Evolutionary conservation across 2,888 invertebrate genomes (phyloP).

Genomic region (Eristalis tenax): DNA sequence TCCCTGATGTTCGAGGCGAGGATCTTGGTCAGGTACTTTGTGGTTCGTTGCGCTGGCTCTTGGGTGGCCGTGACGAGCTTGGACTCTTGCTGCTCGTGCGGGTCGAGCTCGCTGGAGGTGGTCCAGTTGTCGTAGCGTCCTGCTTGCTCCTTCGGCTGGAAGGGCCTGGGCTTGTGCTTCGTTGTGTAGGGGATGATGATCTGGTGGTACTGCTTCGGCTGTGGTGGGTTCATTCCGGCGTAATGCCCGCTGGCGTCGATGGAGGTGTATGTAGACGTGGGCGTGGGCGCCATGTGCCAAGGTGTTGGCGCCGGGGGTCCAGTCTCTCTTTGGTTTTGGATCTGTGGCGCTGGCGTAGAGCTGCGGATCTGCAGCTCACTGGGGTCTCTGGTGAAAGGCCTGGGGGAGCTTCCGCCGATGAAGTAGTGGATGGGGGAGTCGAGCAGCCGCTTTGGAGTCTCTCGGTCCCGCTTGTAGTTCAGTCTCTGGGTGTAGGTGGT

Average conservation of each 20-base stretch:
- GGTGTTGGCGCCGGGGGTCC: slow-evolving; percentile 62
- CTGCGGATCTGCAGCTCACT: slow-evolving; percentile 76
- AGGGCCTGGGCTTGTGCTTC: slow-evolving; percentile 83
- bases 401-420: slow-evolving; percentile 81
- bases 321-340: slow-evolving; percentile 17
- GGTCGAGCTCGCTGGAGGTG: slow-evolving; percentile 79
- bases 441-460: slow-evolving; percentile 81
- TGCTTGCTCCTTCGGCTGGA: slow-evolving; percentile 79
- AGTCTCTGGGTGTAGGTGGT: slow-evolving; percentile 56
- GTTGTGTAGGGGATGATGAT: slow-evolving; percentile 91
- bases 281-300: slow-evolving; percentile 75
- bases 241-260: slow-evolving; percentile 79
- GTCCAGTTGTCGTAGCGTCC: slow-evolving; percentile 75
- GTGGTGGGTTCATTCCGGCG: slow-evolving; percentile 78
- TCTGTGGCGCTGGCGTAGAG: slow-evolving; percentile 28
- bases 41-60: slow-evolving; percentile 77
- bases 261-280: slow-evolving; percentile 79
- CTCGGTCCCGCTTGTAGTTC: slow-evolving; percentile 74
- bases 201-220: slow-evolving; percentile 87
- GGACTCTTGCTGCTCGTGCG: slow-evolving; percentile 82
- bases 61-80: slow-evolving; percentile 81
- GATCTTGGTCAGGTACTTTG: slow-evolving; percentile 79
- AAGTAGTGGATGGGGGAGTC: slow-evolving; percentile 84
- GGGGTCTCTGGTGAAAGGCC: slow-evolving; percentile 82
- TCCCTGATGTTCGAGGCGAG: slow-evolving; percentile 83